Evolutionary conservation across 2,113 vertebrate species (phyloP).

Genomic region (Anolis carolinensis): DNA sequence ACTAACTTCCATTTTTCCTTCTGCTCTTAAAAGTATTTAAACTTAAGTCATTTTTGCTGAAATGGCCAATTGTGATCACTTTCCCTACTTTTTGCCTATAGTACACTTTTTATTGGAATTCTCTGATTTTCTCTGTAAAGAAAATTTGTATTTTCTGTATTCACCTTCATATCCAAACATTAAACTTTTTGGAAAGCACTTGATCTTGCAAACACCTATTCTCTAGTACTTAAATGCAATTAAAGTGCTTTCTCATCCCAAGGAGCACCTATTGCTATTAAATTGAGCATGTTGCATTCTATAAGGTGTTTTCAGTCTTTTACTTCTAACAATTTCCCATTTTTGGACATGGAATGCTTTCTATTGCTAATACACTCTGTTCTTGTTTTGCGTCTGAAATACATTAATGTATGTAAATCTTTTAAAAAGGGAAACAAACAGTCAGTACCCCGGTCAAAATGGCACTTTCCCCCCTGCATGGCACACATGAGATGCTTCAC

Average conservation of each 20-base stretch:
- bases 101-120: not conserved
- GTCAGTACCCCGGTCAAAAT: constrained; percentile 42
- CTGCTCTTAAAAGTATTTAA: constrained; percentile 20
- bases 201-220: not conserved
- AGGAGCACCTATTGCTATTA: not conserved
- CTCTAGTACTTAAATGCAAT: not conserved
- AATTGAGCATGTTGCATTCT: not conserved
- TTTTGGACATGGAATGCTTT: not conserved
- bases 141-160: not conserved
- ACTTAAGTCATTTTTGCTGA: constrained; percentile 23
- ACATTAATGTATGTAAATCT: constrained; percentile 33
- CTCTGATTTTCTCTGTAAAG: rapidly evolving
- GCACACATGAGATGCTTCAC: constrained; percentile 63
- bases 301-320: not conserved
- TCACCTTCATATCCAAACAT: not conserved
- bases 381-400: not conserved
- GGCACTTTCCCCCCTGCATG: constrained; percentile 22
- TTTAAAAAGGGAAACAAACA: constrained; percentile 43
- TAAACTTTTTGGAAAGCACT: not conserved
- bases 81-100: not conserved
- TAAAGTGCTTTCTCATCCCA: not conserved
- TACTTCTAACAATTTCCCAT: not conserved
- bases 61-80: not conserved
- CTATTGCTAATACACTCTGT: not conserved
- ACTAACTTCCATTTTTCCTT: constrained; percentile 39